Percentiles rank a stretch among this genome's conserved stretches.
These are phyloP conservation scores for Pelmatolapia mariae DNA, from an alignment of 2,113 vertebrate genomes.

Conservation along the genomic window DNA sequence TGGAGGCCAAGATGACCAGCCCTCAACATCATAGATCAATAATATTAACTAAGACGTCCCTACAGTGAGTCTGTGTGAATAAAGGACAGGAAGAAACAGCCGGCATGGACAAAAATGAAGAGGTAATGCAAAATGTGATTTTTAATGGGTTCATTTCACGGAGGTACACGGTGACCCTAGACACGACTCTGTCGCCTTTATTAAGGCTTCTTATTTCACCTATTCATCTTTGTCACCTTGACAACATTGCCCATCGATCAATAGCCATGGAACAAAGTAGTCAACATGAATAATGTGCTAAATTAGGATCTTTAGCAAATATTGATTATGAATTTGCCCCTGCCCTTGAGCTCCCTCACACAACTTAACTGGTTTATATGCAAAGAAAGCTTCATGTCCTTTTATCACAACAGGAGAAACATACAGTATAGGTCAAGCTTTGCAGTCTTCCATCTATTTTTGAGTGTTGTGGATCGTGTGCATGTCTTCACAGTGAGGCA, in stretches of 20 bases:
- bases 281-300: constrained; percentile 64
- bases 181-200: not conserved
- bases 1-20: constrained; percentile 26
- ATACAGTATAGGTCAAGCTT: constrained; percentile 11
- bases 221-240: constrained; percentile 53
- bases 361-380: constrained; percentile 36
- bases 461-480: not conserved
- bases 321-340: constrained; percentile 64
- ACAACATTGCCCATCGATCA: constrained; percentile 49
- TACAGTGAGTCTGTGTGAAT: not conserved
- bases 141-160: not conserved
- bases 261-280: constrained; percentile 53
- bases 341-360: constrained; percentile 51
- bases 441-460: constrained; percentile 1
- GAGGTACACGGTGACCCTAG: not conserved
- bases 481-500: constrained; percentile 3
- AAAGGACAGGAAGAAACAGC: not conserved
- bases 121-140: not conserved
- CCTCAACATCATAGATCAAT: constrained; percentile 36
- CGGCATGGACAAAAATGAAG: not conserved
- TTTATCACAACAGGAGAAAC: not conserved
- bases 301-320: constrained; percentile 61
- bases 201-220: constrained; percentile 4
- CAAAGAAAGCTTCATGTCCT: constrained; percentile 12
- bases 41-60: constrained; percentile 32